These are phyloP conservation scores for Antitype chi DNA, from an alignment of 2,888 invertebrate species.

Conservation along the genomic window DNA sequence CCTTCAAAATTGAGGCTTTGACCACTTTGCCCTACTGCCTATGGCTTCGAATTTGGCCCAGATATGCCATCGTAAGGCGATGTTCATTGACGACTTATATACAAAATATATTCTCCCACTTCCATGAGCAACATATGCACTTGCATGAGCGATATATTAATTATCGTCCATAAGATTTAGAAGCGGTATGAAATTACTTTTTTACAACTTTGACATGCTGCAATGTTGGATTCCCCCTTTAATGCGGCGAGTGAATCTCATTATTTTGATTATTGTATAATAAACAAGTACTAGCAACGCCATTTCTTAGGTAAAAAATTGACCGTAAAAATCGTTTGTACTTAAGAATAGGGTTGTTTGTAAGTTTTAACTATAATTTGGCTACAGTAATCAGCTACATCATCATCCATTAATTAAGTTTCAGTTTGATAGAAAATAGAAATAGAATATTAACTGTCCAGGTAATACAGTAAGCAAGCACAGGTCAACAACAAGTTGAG, in stretches of 20 bases:
- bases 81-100: background rate
- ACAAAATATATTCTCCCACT: too few relatives aligned
- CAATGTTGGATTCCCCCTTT: background rate
- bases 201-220: background rate
- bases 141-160: background rate
- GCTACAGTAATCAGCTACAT: background rate
- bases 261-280: background rate
- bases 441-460: too few relatives aligned
- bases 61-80: background rate
- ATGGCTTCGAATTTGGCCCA: background rate
- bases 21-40: too few relatives aligned
- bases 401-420: background rate
- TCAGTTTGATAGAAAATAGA: background rate
- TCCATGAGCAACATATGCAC: too few relatives aligned
- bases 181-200: background rate
- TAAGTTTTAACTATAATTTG: slow-evolving; percentile 4
- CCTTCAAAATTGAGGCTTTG: background rate
- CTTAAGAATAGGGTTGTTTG: background rate
- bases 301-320: background rate
- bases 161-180: background rate
- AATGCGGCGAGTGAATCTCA: too few relatives aligned
- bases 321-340: background rate
- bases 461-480: too few relatives aligned
- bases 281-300: background rate
- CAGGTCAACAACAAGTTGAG: too few relatives aligned